Evolutionary conservation across 2,888 invertebrate genomes (phyloP), one percentile per base, ranked within the genome.

Genomic region (Hymenopus coronatus): DNA sequence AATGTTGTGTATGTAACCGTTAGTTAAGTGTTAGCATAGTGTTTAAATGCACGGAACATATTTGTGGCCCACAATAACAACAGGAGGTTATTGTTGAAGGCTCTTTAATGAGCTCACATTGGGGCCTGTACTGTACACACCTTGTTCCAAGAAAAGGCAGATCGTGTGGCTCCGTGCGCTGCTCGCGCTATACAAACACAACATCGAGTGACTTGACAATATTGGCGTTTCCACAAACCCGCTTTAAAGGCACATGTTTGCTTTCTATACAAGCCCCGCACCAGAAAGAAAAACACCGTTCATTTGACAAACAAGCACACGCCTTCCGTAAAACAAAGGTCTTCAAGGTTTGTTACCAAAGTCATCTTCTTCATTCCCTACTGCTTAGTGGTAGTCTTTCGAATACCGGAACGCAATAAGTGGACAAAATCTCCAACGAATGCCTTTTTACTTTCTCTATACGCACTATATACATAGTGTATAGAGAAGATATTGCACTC

Each of bases 141-240:
- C 54, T 70, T 70, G 54, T 70, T 70, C 54, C 54, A 1, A 25
- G 54, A 70, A 70, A 70, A 70, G 54, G 54, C 8, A 70, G 54
- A 70, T 70, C 54, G 54, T 70, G 54, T 70, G 54, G 54, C 20
- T 3, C 54, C 54, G 54, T 70, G 54, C 20, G 54, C 54, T 25
- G 54, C 54, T 70, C 25, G 54, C 54, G 6, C 54, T 70, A 70
- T 70, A 15, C 54, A 70, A 70, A 70, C 54, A 70, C 6, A 70
- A 70, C 54, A 70, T 70, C 20, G 89, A 89, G 89, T 89, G 89
- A 88, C 86, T 30, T 85, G 88, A 84, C 88, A 89, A 89, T 89
- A 89, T 89, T 89, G 85, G 89, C 88, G 88, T 88, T 88, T 88
- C 88, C 84, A 89, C 84, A 88, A 30, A 12, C 82, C 87, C 82